phyloP scores from a whole-genome alignment of 37 sponge, comb jelly and placozoan species.

The Aphrocallistes beatrix region DNA sequence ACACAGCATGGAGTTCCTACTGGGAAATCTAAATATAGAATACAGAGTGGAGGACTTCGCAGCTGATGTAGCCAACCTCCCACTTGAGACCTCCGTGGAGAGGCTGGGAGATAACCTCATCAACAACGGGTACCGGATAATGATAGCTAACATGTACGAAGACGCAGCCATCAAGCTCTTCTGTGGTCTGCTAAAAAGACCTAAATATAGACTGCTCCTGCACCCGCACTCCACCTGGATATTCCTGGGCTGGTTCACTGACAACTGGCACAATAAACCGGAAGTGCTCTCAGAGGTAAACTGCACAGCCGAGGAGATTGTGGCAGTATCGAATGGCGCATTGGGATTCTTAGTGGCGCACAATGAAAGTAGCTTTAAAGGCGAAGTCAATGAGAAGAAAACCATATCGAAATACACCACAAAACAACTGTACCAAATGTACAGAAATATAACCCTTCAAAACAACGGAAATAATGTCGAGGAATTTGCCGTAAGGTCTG shows the following conservation, averaged over 20 bases:
- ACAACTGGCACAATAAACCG: neutral
- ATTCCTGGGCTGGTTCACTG: conserved; percentile 13
- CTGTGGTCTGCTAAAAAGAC: neutral
- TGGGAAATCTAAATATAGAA: no score
- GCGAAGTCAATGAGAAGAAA: neutral
- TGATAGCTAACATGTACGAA: neutral
- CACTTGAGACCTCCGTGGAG: no score
- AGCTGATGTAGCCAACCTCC: no score
- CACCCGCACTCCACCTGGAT: neutral
- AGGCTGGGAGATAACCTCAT: no score
- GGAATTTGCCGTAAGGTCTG: neutral
- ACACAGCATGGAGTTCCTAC: no score
- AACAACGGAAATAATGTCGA: neutral
- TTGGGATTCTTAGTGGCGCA: neutral
- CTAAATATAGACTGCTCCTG: neutral
- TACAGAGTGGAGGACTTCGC: no score
- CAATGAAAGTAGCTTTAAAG: neutral
- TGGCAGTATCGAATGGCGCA: neutral
- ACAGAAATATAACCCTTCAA: neutral
- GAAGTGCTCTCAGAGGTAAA: neutral
- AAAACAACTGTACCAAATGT: neutral
- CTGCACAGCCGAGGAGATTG: neutral
- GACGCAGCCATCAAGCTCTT: neutral
- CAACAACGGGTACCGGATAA: neutral
- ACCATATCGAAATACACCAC: neutral